A percentile compares a stretch with the other conserved stretches of the same genome.
Evolutionary conservation across 2,797 vertebrate species (phyloP).

Genomic region (Phrynocephalus vlangalii): DNA sequence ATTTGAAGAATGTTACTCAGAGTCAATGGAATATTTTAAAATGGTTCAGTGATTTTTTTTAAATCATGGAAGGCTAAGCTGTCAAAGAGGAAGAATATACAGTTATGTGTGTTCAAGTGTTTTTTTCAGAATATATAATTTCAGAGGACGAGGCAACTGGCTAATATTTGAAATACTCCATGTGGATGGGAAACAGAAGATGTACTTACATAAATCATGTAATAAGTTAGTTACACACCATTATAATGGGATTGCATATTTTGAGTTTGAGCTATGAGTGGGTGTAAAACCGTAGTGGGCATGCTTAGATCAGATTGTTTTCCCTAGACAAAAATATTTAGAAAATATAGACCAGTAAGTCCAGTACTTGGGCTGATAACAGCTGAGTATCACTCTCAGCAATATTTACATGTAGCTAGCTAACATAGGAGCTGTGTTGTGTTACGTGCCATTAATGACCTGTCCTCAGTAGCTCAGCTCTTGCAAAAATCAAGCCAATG

Average conservation of each 20-base stretch:
- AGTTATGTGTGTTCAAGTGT: too few species aligned
- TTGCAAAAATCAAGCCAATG: too few species aligned
- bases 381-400: too few species aligned
- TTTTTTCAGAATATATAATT: neutral
- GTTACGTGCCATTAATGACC: too few species aligned
- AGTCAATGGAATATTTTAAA: neutral
- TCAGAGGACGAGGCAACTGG: neutral
- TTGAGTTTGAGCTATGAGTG: neutral
- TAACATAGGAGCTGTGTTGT: too few species aligned
- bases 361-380: too few species aligned
- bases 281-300: neutral
- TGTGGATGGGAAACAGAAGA: neutral
- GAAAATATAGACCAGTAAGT: too few species aligned
- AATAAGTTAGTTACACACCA: neutral
- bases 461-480: too few species aligned
- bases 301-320: neutral
- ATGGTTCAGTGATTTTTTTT: neutral
- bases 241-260: neutral
- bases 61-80: neutral
- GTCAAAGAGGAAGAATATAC: neutral
- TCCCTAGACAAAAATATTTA: neutral
- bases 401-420: too few species aligned
- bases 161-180: neutral
- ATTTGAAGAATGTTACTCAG: neutral
- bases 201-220: neutral